Base-by-base conservation (phyloP, 2,888 invertebrate genomes). In the Amphipoea oculea region DNA sequence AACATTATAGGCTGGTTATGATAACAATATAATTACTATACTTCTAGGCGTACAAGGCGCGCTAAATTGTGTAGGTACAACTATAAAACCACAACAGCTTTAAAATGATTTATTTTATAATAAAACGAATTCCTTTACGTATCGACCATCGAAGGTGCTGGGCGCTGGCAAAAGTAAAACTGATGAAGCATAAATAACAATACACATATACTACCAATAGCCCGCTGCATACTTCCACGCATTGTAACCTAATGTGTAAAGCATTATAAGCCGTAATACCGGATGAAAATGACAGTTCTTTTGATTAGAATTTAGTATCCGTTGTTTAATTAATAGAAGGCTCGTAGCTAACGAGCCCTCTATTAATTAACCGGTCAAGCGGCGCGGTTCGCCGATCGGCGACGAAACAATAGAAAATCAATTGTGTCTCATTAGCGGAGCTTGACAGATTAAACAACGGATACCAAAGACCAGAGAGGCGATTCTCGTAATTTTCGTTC, bases 161-260 rank as follows among this genome's bases (percentile, higher is more conserved):
- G 51, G 73, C 54, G 14, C 5, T 23, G 29, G 12, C 73, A 80
- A 80, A 80, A 36, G 84, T 80, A 45, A 82, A 84, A 51, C 65
- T 65, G n/a, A 69, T 73, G 65, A 11, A 73, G 40, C 72, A 65
- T 74, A 51, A 62, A 71, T 57, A 78, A 68, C 48, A 65, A 76
- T 45, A 73, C 36, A 76, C 11, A 63, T 70, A 73, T 54, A 51
- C 3, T 45, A 12, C 68, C 60, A 17, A 14, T 71, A 62, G 12
- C 12, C 29, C 3, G 29, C 54, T 70, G 76, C 82, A 85, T 85
- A 82, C 12, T 72, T 62, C 29, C 85, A 82, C 85, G 82, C 73
- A 40, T 77, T 0, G 17, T n/a, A 29, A 4, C 78, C 82, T 23
- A 69, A 84, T 74, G 23, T n/a, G 75, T 48, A n/a, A 12, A 54